Percentiles rank a stretch among this genome's conserved stretches.
Conservation (phyloP, 2,888 invertebrate species). For the Actias luna region DNA sequence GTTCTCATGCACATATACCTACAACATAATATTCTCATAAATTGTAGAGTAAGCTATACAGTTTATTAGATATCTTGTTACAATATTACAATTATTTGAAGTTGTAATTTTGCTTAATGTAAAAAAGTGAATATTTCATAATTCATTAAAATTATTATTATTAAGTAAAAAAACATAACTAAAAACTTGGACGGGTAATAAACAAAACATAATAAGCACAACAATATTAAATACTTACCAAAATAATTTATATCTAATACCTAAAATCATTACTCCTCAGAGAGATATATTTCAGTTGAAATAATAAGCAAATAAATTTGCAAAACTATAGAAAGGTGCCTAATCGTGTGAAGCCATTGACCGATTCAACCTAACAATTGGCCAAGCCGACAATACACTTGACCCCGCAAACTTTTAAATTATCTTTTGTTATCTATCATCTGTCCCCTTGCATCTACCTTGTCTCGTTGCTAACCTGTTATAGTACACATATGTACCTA, state of each 20-base stretch:
- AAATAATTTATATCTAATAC: too few species aligned
- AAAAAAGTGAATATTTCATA: too few species aligned
- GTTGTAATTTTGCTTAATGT: too few species aligned
- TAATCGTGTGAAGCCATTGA: slow-evolving; percentile 61
- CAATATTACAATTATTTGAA: too few species aligned
- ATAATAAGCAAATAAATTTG: slow-evolving; percentile 8
- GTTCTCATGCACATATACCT: too few species aligned
- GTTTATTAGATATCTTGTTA: too few species aligned
- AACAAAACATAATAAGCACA: background rate
- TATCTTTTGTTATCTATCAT: slow-evolving; percentile 66
- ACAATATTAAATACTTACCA: background rate
- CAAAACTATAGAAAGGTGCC: slow-evolving; percentile 32
- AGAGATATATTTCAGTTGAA: background rate
- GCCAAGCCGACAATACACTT: slow-evolving; percentile 68
- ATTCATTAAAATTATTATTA: background rate
- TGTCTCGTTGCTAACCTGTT: slow-evolving; percentile 43
- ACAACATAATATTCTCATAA: too few species aligned
- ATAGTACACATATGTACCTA: slow-evolving; percentile 6
- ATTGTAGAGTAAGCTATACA: too few species aligned
- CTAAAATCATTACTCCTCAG: too few species aligned
- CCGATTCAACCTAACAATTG: slow-evolving; percentile 69
- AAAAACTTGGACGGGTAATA: background rate
- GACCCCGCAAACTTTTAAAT: slow-evolving; percentile 72
- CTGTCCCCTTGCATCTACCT: slow-evolving; percentile 48
- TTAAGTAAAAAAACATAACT: background rate